A percentile compares a stretch with the other conserved stretches of the same genome.
Conservation (phyloP, 2,888 invertebrate genomes). For the Cantharis flavilabris region DNA sequence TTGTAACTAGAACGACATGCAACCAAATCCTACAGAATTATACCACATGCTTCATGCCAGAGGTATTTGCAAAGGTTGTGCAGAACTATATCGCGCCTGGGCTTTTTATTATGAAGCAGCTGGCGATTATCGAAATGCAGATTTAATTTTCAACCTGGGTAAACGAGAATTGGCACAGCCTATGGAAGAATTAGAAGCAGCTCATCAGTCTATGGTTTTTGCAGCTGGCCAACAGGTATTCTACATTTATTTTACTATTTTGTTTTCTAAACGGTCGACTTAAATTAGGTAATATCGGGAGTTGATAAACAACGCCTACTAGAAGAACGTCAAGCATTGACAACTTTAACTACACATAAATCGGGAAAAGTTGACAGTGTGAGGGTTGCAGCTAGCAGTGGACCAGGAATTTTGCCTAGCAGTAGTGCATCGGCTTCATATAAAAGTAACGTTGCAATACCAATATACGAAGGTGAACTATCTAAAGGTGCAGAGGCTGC, state of each 20-base stretch:
- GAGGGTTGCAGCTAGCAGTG: constrained; percentile 44
- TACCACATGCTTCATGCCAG: constrained; percentile 81
- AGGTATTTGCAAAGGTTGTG: constrained; percentile 80
- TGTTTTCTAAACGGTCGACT: not conserved
- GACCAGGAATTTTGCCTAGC: constrained; percentile 36
- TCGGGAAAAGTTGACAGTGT: constrained; percentile 61
- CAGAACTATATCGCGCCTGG: constrained; percentile 88
- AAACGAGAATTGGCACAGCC: constrained; percentile 80
- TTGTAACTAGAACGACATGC: constrained; percentile 68
- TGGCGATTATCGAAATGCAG: constrained; percentile 82
- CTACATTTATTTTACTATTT: constrained; percentile 43
- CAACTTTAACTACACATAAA: constrained; percentile 72
- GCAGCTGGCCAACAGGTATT: constrained; percentile 52
- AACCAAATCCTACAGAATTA: constrained; percentile 75
- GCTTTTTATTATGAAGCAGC: constrained; percentile 83
- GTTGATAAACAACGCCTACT: constrained; percentile 59
- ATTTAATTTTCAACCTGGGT: constrained; percentile 80
- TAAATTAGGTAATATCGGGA: constrained; percentile 58
- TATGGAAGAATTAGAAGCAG: constrained; percentile 72
- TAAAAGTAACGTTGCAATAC: constrained; percentile 49
- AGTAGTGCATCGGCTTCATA: constrained; percentile 34
- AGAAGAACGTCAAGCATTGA: constrained; percentile 77
- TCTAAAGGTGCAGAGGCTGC: constrained; percentile 47
- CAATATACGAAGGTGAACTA: constrained; percentile 50
- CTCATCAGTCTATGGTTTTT: constrained; percentile 60